Base-by-base conservation (phyloP, 2,797 vertebrate genomes). In the Pseudomugil tenellus region DNA sequence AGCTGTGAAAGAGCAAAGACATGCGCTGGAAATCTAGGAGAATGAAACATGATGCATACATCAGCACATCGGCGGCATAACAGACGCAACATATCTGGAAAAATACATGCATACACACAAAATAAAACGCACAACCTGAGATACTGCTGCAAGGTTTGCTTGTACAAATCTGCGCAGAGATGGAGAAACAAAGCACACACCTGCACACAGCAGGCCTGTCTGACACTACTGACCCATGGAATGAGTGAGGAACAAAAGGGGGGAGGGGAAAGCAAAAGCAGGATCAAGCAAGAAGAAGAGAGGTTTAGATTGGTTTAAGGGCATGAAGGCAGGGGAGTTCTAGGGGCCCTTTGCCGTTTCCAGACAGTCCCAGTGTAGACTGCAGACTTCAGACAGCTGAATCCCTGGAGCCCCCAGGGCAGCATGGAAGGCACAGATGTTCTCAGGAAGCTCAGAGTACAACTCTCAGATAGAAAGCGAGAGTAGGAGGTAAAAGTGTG, bases 171-270 rank as follows among this genome's bases (percentile, higher is more conserved):
- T 75, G 87, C 83, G 72, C 81, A 53, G 77, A 75, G 84, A 67
- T 80, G 78, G 76, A 77, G 81, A 72, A 84, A 91, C 84, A 91
- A 90, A 84, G 90, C 81, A 79, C 88, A 91, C 93, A 93, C 92
- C 92, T 94, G 92, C 84, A 74, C 92, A 89, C 92, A 92, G 93
- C 92, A 93, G 92, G 93, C 86, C 89, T 92, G 90, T 92, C 92
- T 94, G 92, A 91, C 91, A 93, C 87, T 85, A 80, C 63, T 87
- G 89, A 91, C 89, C 92, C 84, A 62, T 53, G 61, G 81, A 90
- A 79, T 79, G 80, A 80, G 77, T 76, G 79, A 80, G 80, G 83
- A 90, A 86, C 79, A 89, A 90, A 91, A 52, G 26, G 21, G 80
- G 68, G 69, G 12, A 28, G 55, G 31, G 58, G 19, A 77, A 72